Percentiles rank a stretch among this genome's conserved stretches.
These are phyloP conservation scores for Orgyia antiqua DNA, from an alignment of 2,888 invertebrate species.

Conservation along the genomic window DNA sequence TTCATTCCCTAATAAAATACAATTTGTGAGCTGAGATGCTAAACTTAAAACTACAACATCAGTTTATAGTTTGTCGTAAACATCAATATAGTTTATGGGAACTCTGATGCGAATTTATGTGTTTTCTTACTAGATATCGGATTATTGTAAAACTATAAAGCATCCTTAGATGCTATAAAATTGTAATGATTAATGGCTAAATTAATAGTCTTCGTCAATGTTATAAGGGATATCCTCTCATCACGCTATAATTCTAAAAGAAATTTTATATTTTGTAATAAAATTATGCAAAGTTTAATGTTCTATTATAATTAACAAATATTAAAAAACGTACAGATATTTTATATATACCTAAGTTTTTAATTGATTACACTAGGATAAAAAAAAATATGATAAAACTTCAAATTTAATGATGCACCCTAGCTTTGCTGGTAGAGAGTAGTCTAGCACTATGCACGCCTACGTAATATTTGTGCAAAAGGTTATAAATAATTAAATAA, in stretches of 20 bases:
- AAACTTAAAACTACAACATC: constrained; percentile 60
- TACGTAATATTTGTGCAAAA: no score
- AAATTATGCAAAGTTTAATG: no score
- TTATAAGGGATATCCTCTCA: constrained; percentile 4
- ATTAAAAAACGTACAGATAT: no score
- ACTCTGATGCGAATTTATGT: constrained; percentile 51
- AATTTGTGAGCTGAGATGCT: constrained; percentile 58
- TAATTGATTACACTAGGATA: no score
- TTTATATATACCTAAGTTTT: no score
- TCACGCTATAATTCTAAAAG: constrained; percentile 3
- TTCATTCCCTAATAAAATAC: constrained; percentile 61
- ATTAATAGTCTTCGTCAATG: constrained; percentile 19
- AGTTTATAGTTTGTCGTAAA: constrained; percentile 55
- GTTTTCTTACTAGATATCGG: constrained; percentile 38
- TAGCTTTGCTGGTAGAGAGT: no score
- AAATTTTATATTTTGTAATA: no score
- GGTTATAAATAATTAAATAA: no score
- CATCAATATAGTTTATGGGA: constrained; percentile 45
- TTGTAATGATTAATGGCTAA: constrained; percentile 37
- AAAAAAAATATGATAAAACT: no score
- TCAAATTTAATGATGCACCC: no score
- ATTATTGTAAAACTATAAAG: constrained; percentile 35
- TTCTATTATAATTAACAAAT: no score
- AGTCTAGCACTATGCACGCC: no score
- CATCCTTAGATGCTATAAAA: constrained; percentile 34